These are phyloP conservation scores for Myiopsitta monachus DNA, from an alignment of 2,113 vertebrate genomes.

Conservation along the genomic window DNA sequence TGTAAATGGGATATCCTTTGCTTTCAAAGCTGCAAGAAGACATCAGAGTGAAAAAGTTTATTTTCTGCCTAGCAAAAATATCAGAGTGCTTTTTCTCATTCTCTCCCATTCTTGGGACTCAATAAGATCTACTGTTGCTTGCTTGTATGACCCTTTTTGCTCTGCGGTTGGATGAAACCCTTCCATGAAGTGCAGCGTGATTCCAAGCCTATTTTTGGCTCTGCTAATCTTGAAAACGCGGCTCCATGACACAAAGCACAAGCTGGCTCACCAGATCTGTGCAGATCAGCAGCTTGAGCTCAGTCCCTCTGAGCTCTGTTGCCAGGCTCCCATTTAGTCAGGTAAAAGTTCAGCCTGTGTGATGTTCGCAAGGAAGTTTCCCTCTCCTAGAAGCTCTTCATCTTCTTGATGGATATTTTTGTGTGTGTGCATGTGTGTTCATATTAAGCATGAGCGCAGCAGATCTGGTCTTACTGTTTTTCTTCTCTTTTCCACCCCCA, in stretches of 20 bases:
- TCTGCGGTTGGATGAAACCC: neutral
- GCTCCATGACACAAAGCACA: neutral
- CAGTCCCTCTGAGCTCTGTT: neutral
- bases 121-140: neutral
- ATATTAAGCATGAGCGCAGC: neutral
- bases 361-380: neutral
- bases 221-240: neutral
- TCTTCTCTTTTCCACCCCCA: too few species aligned
- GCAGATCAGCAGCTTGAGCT: neutral
- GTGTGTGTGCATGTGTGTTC: neutral
- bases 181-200: neutral
- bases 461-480: neutral
- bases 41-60: neutral
- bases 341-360: neutral
- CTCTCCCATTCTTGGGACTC: neutral
- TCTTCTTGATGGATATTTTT: slow-evolving; percentile 17
- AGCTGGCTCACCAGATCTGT: neutral
- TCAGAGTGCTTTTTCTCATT: neutral
- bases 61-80: neutral
- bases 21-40: neutral
- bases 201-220: slow-evolving; percentile 37
- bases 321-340: neutral
- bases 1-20: neutral
- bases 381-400: neutral
- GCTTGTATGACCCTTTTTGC: neutral